Conservation (phyloP, 2,113 vertebrate species). For the Cettia cetti region DNA sequence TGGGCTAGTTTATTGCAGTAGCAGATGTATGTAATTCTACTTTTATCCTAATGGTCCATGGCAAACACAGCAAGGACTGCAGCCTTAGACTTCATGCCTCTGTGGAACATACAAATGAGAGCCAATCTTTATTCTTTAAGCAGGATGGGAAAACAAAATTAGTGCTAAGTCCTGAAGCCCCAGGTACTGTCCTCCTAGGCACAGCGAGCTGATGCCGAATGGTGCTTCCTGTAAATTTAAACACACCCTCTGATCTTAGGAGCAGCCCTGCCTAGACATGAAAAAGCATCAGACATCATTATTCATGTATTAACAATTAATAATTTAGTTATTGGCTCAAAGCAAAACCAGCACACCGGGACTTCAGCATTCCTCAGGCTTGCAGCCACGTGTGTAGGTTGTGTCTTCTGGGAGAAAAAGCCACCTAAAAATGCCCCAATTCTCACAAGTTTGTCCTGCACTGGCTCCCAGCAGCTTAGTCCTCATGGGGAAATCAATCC, state of each 20-base stretch:
- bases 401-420: neutral
- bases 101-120: neutral
- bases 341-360: neutral
- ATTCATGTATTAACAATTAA: neutral
- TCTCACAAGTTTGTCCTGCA: neutral
- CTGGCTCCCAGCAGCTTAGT: neutral
- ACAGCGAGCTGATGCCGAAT: neutral
- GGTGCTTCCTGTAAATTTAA: neutral
- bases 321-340: neutral
- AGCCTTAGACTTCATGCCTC: neutral
- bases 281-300: neutral
- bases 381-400: fast-evolving
- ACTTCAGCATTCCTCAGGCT: neutral
- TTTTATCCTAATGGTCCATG: neutral
- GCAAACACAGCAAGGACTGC: neutral
- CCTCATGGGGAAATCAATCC: neutral
- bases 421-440: fast-evolving
- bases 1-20: slow-evolving; percentile 8
- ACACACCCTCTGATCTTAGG: neutral
- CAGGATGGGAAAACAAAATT: slow-evolving; percentile 24
- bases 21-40: neutral
- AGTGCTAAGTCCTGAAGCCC: neutral
- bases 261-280: neutral
- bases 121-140: neutral
- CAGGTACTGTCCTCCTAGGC: neutral